phyloP scores from a whole-genome alignment of 1,140 invertebrate genomes.

The Pararge aegeria region DNA sequence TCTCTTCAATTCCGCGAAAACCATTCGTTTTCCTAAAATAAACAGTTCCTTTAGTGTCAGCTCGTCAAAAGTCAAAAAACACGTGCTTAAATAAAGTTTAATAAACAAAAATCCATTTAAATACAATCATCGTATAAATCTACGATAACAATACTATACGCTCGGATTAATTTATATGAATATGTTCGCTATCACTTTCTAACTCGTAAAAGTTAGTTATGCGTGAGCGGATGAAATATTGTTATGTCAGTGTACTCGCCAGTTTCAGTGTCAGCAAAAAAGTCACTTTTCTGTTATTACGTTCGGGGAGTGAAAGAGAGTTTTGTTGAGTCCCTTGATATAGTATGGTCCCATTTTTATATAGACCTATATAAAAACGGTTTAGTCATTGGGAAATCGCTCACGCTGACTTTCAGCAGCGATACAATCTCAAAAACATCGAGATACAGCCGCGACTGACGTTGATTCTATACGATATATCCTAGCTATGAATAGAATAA shows the following conservation, averaged over 20 bases:
- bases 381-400: no score
- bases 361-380: background rate
- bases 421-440: no score
- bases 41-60: no score
- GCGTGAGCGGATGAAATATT: constrained; percentile 1
- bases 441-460: no score
- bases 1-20: no score
- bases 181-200: constrained; percentile 4
- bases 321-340: no score
- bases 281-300: constrained; percentile 3
- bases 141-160: background rate
- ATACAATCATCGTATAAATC: background rate
- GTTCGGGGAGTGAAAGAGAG: background rate
- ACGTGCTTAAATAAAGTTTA: background rate
- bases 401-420: no score
- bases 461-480: no score
- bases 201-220: constrained; percentile 5
- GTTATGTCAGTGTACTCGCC: background rate
- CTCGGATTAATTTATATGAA: background rate
- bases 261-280: background rate
- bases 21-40: no score
- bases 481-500: no score
- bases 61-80: background rate
- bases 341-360: no score
- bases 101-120: background rate